Conservation (phyloP, 2,797 vertebrate species). For the Simalia tracyae region DNA sequence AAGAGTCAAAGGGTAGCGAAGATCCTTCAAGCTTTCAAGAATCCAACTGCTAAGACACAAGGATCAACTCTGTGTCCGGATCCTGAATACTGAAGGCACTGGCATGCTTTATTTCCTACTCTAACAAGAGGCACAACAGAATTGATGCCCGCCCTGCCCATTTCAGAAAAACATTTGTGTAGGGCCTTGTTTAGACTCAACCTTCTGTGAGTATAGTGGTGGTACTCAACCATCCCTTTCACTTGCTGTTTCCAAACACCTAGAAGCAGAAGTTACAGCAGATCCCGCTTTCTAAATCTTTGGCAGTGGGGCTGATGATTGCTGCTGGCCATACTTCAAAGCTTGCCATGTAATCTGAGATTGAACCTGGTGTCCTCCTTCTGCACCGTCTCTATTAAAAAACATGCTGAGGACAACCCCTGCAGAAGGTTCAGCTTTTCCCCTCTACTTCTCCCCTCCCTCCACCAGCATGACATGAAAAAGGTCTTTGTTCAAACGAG, state of each 20-base stretch:
- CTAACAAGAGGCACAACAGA: too few species aligned
- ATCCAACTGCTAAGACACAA: too few species aligned
- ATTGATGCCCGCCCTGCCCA: too few species aligned
- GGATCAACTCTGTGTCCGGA: too few species aligned
- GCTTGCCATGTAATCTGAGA: background rate
- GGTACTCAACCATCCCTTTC: background rate
- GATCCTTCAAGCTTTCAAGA: too few species aligned
- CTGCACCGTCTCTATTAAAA: background rate
- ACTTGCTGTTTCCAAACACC: background rate
- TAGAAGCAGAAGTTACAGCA: background rate
- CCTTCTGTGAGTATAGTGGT: too few species aligned
- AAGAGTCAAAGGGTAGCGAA: too few species aligned
- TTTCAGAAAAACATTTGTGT: too few species aligned
- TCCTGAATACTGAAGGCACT: too few species aligned
- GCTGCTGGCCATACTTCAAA: background rate
- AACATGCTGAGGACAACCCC: background rate
- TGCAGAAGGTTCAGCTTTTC: background rate
- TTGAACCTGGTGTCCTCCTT: background rate
- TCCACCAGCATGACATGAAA: background rate
- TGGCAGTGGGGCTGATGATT: background rate
- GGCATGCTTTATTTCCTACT: too few species aligned
- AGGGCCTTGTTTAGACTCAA: too few species aligned
- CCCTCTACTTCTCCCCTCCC: background rate
- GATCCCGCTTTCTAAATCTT: background rate
- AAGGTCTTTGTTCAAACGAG: background rate